These are phyloP conservation scores for Choreutis nemorana DNA, from an alignment of 2,888 invertebrate genomes.

Conservation along the genomic window DNA sequence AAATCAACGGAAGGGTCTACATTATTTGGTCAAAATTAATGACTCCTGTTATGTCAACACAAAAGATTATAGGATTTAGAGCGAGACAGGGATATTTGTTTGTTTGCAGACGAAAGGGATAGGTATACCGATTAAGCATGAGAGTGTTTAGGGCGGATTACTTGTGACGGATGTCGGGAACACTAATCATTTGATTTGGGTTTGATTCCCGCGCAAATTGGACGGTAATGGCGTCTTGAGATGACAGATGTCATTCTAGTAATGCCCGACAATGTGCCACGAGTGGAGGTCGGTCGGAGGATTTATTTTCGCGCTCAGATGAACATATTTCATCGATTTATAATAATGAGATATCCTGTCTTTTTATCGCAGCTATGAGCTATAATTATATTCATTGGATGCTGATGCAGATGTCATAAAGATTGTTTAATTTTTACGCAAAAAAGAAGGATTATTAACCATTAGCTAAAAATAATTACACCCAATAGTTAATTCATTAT, in stretches of 20 bases:
- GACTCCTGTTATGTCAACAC: conserved; percentile 12
- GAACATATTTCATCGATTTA: no score
- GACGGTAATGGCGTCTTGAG: conserved; percentile 42
- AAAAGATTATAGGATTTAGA: conserved; percentile 30
- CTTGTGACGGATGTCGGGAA: conserved; percentile 30
- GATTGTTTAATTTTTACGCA: no score
- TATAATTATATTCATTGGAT: no score
- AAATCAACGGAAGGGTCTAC: conserved; percentile 3
- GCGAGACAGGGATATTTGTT: conserved; percentile 18
- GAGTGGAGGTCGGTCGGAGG: no score
- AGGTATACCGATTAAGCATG: conserved; percentile 17
- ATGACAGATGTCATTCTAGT: conserved; percentile 54
- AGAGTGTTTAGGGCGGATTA: conserved; percentile 34
- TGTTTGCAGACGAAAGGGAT: conserved; percentile 15
- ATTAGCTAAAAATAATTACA: no score
- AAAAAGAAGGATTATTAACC: no score
- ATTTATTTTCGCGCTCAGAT: no score
- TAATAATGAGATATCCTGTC: no score
- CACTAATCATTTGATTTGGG: conserved; percentile 28
- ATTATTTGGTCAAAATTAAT: conserved; percentile 7
- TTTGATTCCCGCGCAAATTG: conserved; percentile 26
- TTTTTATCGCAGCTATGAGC: no score
- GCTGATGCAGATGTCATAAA: no score
- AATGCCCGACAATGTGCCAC: no score
- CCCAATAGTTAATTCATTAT: no score